A percentile compares a stretch with the other conserved stretches of the same genome.
Evolutionary conservation across 2,113 vertebrate species (phyloP).

Genomic region (Caranx ignobilis): DNA sequence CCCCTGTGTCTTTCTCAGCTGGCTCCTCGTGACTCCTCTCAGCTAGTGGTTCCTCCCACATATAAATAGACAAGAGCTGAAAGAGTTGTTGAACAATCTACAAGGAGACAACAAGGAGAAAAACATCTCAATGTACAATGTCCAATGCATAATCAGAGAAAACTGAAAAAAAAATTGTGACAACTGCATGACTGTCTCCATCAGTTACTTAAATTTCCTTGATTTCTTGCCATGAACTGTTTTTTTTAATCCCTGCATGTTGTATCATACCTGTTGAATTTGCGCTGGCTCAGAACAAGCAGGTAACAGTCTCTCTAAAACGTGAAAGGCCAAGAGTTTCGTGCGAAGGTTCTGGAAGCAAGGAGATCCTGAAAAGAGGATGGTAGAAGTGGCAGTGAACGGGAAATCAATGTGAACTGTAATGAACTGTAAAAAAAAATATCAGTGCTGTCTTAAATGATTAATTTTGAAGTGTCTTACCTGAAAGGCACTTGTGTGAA

Average conservation of each 20-base stretch:
- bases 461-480: slow-evolving; percentile 43
- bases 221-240: no score
- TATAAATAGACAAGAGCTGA: slow-evolving; percentile 82
- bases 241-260: no score
- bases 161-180: no score
- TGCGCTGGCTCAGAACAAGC: slow-evolving; percentile 81
- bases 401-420: neutral
- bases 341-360: slow-evolving; percentile 84
- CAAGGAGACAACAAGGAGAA: slow-evolving; percentile 10
- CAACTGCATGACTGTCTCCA: no score
- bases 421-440: neutral
- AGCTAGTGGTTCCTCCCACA: slow-evolving; percentile 86
- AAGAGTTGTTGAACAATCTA: slow-evolving; percentile 86
- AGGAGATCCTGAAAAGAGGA: slow-evolving; percentile 70
- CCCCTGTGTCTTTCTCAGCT: slow-evolving; percentile 70
- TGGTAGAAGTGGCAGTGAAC: neutral
- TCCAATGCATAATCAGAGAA: neutral
- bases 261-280: slow-evolving; percentile 78
- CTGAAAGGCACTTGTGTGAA: slow-evolving; percentile 81
- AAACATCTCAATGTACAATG: neutral
- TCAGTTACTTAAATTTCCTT: no score
- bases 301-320: slow-evolving; percentile 85
- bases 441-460: neutral
- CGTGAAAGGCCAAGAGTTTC: slow-evolving; percentile 86
- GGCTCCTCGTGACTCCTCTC: slow-evolving; percentile 66